A percentile compares a stretch with the other conserved stretches of the same genome.
These are phyloP conservation scores for Acomys russatus DNA, from an alignment of 2,797 vertebrate genomes.

Conservation along the genomic window DNA sequence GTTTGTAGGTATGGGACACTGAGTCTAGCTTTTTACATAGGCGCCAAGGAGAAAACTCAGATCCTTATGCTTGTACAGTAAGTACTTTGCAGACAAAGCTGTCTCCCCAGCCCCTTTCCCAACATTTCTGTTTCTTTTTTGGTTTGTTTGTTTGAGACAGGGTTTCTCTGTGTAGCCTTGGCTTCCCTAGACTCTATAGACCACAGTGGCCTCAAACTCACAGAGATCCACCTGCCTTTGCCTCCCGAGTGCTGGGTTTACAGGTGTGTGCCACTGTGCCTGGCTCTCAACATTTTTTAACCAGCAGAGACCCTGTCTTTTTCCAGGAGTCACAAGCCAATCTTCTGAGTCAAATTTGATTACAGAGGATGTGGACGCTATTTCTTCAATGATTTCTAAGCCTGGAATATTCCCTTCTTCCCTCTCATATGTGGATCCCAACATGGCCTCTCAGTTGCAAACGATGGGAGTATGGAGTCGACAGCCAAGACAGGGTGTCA, in stretches of 20 bases:
- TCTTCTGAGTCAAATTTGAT: not conserved
- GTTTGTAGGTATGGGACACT: not conserved
- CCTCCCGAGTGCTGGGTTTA: no score
- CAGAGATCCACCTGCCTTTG: no score
- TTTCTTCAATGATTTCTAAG: not conserved
- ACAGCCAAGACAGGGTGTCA: not conserved
- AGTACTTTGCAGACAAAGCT: not conserved
- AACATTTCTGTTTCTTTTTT: not conserved
- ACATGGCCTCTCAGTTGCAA: not conserved
- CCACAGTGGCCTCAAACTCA: no score
- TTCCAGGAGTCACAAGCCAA: not conserved
- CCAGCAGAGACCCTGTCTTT: not conserved
- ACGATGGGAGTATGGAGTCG: not conserved
- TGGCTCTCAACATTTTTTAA: not conserved
- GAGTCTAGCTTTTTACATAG: not conserved
- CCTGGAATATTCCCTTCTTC: not conserved
- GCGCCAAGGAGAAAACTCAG: not conserved
- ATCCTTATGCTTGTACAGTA: not conserved
- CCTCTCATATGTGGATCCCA: not conserved
- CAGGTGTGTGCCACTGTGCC: no score
- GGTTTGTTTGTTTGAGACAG: no score
- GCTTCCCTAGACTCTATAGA: no score
- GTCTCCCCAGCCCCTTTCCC: not conserved
- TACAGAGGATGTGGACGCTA: not conserved
- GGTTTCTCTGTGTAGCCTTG: no score